Percentiles rank a stretch among this genome's conserved stretches.
Evolutionary conservation across 2,797 vertebrate species (phyloP).

Genomic region (Podarcis lilfordi): DNA sequence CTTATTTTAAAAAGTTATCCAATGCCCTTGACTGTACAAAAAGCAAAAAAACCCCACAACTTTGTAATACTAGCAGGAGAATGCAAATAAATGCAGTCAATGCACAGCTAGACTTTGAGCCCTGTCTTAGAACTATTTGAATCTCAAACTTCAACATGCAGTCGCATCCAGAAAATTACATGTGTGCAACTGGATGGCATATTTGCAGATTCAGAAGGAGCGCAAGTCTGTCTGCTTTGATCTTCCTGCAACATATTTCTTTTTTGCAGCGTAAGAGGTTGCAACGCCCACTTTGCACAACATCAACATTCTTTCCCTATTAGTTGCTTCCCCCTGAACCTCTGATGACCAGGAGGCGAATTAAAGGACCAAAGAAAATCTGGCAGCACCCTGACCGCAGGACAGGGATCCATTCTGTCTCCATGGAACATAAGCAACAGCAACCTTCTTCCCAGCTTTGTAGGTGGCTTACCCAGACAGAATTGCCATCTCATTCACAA

Average conservation of each 20-base stretch:
- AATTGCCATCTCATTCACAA: neutral
- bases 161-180: too few relatives aligned
- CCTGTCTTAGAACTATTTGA: neutral
- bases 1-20: neutral
- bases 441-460: neutral
- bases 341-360: neutral
- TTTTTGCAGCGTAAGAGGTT: neutral
- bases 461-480: neutral
- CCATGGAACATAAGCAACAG: neutral
- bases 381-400: too few relatives aligned
- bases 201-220: too few relatives aligned
- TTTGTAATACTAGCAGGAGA: neutral
- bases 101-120: neutral
- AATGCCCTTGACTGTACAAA: neutral
- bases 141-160: neutral
- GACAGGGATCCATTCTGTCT: neutral
- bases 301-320: neutral
- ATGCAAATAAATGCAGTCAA: neutral
- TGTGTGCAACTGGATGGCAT: too few relatives aligned
- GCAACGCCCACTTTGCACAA: neutral
- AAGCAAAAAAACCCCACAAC: neutral
- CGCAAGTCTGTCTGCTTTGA: neutral
- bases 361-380: neutral
- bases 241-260: neutral
- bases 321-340: neutral